Base-by-base conservation (phyloP, 1,140 invertebrate genomes). In the Lineus longissimus region DNA sequence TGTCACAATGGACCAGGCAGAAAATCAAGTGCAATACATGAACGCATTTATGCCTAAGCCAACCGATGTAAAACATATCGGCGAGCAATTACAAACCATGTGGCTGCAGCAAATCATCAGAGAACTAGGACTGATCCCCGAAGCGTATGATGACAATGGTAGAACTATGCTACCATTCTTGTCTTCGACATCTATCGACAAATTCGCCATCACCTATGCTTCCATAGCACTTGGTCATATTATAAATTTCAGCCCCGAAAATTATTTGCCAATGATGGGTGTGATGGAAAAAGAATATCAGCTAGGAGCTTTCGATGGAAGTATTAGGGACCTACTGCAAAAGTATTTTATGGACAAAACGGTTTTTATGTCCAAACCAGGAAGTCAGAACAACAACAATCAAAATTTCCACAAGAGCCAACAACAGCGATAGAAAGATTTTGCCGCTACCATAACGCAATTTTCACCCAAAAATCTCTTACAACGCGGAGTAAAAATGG, bases 141-240 rank as follows among this genome's bases (percentile, higher is more conserved):
- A 51, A n/a, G 47, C 47, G 4, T 51, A 51, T 51, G 47, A 51
- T n/a, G 47, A 51, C 6, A 51, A 51, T 27, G 47, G 47, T n/a
- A 19, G 47, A n/a, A 51, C 6, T n/a, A 51, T 51, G 47, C n/a
- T 51, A 51, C 47, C 47, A 6, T 51, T 51, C n/a, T n/a, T 51
- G n/a, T 51, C 47, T n/a, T 51, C 47, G 6, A 51, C 47, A n/a
- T 51, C 47, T n/a, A 51, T 51, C n/a, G 47, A 51, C n/a, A 51
- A 51, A n/a, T n/a, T 51, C 6, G 47, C 47, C n/a, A 51, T 51
- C n/a, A 51, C 47, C 6, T 51, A 51, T n/a, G 47, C 47, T n/a
- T 51, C 47, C n/a, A 7, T 51, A 4, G 47, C 47, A 51, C n/a
- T 51, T 7, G 47, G 47, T 51, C 47, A 51, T n/a, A 51, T 51